These are phyloP conservation scores for Puffinus mauretanicus DNA, from an alignment of 2,113 vertebrate genomes.

Conservation along the genomic window DNA sequence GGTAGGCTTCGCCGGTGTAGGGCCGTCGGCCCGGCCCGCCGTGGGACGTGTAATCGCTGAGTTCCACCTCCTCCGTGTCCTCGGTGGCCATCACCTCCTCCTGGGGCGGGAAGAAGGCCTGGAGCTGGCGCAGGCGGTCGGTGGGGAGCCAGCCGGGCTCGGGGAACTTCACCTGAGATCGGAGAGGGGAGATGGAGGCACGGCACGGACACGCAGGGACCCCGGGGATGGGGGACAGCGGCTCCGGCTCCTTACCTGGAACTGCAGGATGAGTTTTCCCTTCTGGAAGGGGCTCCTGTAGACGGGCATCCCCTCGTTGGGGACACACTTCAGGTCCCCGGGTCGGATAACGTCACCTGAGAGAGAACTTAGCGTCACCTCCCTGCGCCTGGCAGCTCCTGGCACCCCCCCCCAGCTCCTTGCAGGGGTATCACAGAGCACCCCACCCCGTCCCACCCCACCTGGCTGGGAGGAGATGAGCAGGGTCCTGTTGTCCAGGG, in stretches of 20 bases:
- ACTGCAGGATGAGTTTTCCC: constrained; percentile 68
- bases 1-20: not conserved
- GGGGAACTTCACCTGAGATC: constrained; percentile 57
- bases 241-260: constrained; percentile 37
- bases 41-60: not conserved
- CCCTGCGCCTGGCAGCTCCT: fast-evolving
- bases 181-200: fast-evolving
- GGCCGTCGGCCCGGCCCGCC: not conserved
- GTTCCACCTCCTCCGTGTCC: constrained; percentile 57
- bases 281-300: constrained; percentile 62
- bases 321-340: constrained; percentile 55
- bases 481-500: constrained; percentile 65
- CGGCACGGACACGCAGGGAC: fast-evolving
- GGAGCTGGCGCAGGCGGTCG: constrained; percentile 53
- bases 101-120: constrained; percentile 48
- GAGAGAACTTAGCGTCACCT: fast-evolving
- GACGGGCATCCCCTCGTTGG: constrained; percentile 70
- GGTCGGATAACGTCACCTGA: constrained; percentile 68
- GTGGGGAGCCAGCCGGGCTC: constrained; percentile 59
- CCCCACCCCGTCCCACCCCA: not conserved
- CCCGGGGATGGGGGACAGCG: fast-evolving
- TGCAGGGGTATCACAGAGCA: fast-evolving
- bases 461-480: constrained; percentile 62
- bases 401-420: too few species aligned
- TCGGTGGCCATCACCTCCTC: constrained; percentile 58